Conservation (phyloP, 2,888 invertebrate genomes). For the Perithous albicinctus region DNA sequence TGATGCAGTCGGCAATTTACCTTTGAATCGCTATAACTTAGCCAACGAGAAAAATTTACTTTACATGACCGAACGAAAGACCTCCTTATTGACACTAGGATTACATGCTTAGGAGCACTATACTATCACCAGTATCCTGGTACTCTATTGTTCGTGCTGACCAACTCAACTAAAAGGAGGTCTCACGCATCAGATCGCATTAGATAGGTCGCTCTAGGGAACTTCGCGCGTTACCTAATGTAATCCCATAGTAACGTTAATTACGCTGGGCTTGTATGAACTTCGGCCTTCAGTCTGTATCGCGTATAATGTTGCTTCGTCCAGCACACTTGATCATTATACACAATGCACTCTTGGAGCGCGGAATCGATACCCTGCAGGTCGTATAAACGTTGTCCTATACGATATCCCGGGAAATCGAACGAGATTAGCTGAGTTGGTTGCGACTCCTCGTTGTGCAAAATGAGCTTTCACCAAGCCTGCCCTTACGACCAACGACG, state of each 20-base stretch:
- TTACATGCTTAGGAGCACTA: background rate
- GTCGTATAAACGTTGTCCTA: slow-evolving; percentile 15
- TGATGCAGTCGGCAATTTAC: background rate
- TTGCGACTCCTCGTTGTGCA: background rate
- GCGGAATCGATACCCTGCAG: slow-evolving; percentile 2
- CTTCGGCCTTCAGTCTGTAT: slow-evolving; percentile 11
- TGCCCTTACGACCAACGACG: slow-evolving; percentile 25
- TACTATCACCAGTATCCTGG: background rate
- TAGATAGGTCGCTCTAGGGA: slow-evolving; percentile 35
- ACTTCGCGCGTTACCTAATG: slow-evolving; percentile 61
- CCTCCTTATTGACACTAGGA: background rate
- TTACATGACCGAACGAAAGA: background rate
- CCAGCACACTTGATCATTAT: slow-evolving; percentile 31
- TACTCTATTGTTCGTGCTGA: slow-evolving; percentile 15
- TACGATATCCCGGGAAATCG: slow-evolving; percentile 42
- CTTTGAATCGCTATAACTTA: background rate
- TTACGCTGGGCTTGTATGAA: slow-evolving; percentile 47
- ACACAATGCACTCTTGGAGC: slow-evolving; percentile 17
- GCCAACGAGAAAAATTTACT: background rate
- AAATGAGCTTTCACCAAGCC: slow-evolving; percentile 22
- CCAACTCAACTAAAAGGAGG: slow-evolving; percentile 50
- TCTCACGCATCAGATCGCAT: slow-evolving; percentile 51
- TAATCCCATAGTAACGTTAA: slow-evolving; percentile 65
- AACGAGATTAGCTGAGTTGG: slow-evolving; percentile 52
- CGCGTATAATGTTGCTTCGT: slow-evolving; percentile 6